Evolutionary conservation across 2,888 invertebrate species (phyloP).

Genomic region (Drosophila buzzatii): DNA sequence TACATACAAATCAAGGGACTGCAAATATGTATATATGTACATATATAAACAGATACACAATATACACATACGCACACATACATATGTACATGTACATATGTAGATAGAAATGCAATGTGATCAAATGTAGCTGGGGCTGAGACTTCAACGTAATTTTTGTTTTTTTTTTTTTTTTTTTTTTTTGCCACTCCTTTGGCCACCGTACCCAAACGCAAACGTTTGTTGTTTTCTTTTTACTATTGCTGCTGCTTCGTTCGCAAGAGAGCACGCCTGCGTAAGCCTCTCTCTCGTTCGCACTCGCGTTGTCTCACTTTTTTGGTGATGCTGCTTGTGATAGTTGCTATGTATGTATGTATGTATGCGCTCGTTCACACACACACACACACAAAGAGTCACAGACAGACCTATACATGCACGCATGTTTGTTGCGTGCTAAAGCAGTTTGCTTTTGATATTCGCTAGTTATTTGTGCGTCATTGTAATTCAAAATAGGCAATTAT

Average conservation of each 20-base stretch:
- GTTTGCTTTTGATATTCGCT: slow-evolving; percentile 45
- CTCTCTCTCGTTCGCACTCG: slow-evolving; percentile 30
- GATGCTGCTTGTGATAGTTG: slow-evolving; percentile 20
- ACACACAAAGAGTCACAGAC: not conserved
- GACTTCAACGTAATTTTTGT: slow-evolving; percentile 29
- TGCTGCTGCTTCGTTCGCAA: slow-evolving; percentile 17
- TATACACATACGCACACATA: not conserved
- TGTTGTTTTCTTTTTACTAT: slow-evolving; percentile 36
- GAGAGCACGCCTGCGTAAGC: slow-evolving; percentile 52
- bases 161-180: not conserved
- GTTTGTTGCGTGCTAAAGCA: slow-evolving; percentile 17
- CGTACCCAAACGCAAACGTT: slow-evolving; percentile 18
- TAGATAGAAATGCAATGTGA: slow-evolving; percentile 37
- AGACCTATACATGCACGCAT: slow-evolving; percentile 1
- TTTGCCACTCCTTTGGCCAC: slow-evolving; percentile 54
- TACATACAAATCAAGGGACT: slow-evolving; percentile 20
- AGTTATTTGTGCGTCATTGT: slow-evolving; percentile 66
- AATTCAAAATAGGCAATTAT: slow-evolving; percentile 73
- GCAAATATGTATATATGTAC: slow-evolving; percentile 9
- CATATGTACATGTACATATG: not conserved
- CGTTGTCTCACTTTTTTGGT: slow-evolving; percentile 19
- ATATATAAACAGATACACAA: slow-evolving; percentile 10
- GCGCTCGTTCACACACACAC: slow-evolving; percentile 10
- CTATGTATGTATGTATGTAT: slow-evolving; percentile 1
- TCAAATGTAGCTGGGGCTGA: slow-evolving; percentile 24